Base-by-base conservation (phyloP, 1,140 invertebrate species). In the Drosophila parvula region DNA sequence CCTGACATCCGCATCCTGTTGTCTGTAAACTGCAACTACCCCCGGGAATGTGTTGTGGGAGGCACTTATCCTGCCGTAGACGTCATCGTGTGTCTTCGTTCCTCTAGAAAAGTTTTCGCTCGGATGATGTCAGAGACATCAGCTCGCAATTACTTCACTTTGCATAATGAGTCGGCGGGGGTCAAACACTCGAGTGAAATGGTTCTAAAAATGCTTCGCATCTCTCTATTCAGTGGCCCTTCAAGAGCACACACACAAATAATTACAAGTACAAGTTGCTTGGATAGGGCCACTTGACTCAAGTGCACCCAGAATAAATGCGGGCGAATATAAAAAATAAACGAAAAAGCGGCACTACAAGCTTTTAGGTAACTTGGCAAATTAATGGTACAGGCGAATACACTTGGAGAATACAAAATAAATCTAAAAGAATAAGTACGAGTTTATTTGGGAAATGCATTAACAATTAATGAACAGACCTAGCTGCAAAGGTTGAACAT, bases 71-170 rank as follows among this genome's bases (percentile, higher is more conserved):
- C 75, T 28, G 28, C 51, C 61, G 62, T 69, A 58, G 74, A 82
- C 70, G 56, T 50, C 63, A 78, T 62, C 51, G 63, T 18, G 38
- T 40, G 47, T 32, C 30, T 32, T 50, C 69, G 48, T 62, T 82
- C 68, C 68, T 68, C 78, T 75, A 77, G 74, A 63, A 68, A 79
- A 77, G 68, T 86, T 68, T 50, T 50, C 74, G 51, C 65, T 30
- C 22, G 48, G 63, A 59, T 55, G 74, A 55, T 76, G 55, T 74
- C 43, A 53, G 50, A n/a, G 44, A 69, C 70, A 79, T 83, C 73
- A 74, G 85, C 79, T 79, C 48, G 51, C 79, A 82, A 86, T 82
- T 88, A 79, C 82, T 88, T 79, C 62, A 79, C 76, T 86, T 86
- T 88, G 76, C 83, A 86, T 86, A 86, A 86, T 88, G 75, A 79